Base-by-base conservation (phyloP, 2,888 invertebrate species). In the Aquatica leii region DNA sequence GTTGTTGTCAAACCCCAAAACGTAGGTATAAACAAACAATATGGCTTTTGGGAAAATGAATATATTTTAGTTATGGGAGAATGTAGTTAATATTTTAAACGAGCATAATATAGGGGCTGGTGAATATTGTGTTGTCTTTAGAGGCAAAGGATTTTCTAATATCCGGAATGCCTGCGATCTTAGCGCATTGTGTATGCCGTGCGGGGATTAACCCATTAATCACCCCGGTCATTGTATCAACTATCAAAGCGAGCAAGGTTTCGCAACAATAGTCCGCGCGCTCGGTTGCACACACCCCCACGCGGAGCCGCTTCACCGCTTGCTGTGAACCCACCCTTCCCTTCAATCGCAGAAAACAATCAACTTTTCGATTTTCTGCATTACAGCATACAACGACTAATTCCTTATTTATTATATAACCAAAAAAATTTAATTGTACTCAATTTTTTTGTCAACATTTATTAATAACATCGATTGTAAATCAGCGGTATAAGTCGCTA, bases 211-310 rank as follows among this genome's bases (percentile, higher is more conserved):
- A 78, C 76, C 79, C 82, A 82, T 82, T 82, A 81, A 82, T 82
- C 82, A 82, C 81, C 68, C 75, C 77, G 82, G 82, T 82, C 82
- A 82, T 82, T 82, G 82, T 82, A 82, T 82, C 82, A 82, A 82
- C 82, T 82, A 82, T 82, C 82, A 82, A 82, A 82, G 79, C 80
- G 79, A 77, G 80, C 79, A 78, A 80, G 79, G 81, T 79, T 77
- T 79, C 80, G 80, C 80, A 80, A 81, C 81, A 81, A 79, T 79
- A 75, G 78, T 76, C 77, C 74, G 77, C 74, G 74, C 79, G 78
- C 78, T 78, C 73, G 74, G 72, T 69, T 77, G 79, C 74, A 75
- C 78, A 77, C 77, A 77, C 76, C 76, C 78, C 76, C 72, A 66
- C 59, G 57, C 68, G 60, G 58, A 61, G 60, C 62, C 62, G 62